Evolutionary conservation across 2,797 vertebrate genomes (phyloP).

Genomic region (Arnoldichthys spilopterus): DNA sequence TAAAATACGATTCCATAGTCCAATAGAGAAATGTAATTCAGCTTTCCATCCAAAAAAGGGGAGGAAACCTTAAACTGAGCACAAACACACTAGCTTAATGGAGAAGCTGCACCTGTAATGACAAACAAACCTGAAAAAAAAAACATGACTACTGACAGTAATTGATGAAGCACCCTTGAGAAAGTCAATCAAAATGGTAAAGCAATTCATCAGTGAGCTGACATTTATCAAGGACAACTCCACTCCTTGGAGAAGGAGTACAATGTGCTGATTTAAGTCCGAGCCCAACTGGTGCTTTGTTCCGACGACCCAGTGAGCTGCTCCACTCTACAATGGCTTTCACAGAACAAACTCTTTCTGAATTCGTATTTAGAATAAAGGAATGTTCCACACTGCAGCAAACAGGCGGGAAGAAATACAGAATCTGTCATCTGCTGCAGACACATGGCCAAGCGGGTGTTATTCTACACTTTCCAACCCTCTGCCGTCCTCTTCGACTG

Average conservation of each 20-base stretch:
- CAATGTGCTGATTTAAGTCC: not conserved
- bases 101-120: conserved; percentile 52
- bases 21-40: not conserved
- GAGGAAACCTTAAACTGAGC: conserved; percentile 60
- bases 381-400: conserved; percentile 52
- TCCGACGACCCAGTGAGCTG: conserved; percentile 9
- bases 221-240: not conserved
- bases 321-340: conserved; percentile 26
- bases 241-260: not conserved
- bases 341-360: conserved; percentile 36
- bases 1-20: not conserved
- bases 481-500: conserved; percentile 34
- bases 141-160: conserved; percentile 23
- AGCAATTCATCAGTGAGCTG: not conserved
- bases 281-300: not conserved
- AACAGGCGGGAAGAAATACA: conserved; percentile 55
- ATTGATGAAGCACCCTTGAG: conserved; percentile 10
- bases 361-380: conserved; percentile 48
- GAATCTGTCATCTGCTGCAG: conserved; percentile 69
- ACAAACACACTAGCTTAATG: conserved; percentile 54
- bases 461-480: conserved; percentile 70
- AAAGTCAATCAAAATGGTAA: conserved; percentile 1
- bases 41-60: not conserved
- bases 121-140: conserved; percentile 24
- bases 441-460: conserved; percentile 61